A percentile compares a stretch with the other conserved stretches of the same genome.
These are phyloP conservation scores for Nestor notabilis DNA, from an alignment of 2,113 vertebrate genomes.

Conservation along the genomic window DNA sequence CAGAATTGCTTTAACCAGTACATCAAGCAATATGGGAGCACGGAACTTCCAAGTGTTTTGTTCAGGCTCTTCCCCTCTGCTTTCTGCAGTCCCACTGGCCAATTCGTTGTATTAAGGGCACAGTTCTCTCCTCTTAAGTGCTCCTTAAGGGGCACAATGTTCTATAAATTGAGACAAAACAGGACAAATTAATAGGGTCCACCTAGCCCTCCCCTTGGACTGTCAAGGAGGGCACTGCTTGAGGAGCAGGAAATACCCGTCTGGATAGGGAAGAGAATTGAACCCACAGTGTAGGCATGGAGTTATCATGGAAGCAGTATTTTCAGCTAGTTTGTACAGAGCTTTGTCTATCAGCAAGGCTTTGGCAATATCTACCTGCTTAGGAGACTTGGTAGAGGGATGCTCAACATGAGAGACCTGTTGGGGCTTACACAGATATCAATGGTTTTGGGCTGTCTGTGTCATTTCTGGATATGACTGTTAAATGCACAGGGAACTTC, in stretches of 20 bases:
- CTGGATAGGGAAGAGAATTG: not conserved
- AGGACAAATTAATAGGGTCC: not conserved
- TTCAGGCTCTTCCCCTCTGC: not conserved
- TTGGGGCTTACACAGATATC: not conserved
- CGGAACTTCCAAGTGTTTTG: not conserved
- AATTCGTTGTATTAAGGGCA: not conserved
- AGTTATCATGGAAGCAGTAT: not conserved
- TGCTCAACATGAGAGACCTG: not conserved
- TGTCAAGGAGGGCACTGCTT: not conserved
- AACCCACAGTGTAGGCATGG: not conserved
- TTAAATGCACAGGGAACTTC: not conserved
- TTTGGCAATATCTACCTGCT: fast-evolving
- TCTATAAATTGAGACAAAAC: not conserved
- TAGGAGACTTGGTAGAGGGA: not conserved
- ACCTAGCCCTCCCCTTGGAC: not conserved
- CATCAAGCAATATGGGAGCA: not conserved
- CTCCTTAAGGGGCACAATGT: not conserved
- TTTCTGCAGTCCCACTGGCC: not conserved
- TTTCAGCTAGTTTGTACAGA: not conserved
- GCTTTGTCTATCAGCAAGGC: not conserved
- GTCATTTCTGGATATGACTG: not conserved
- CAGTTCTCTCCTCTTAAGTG: not conserved
- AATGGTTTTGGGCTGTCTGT: not conserved
- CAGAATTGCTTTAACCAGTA: not conserved
- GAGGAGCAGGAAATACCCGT: not conserved